Base-by-base conservation (phyloP, 2,797 vertebrate genomes). In the Myiothlypis coronata region DNA sequence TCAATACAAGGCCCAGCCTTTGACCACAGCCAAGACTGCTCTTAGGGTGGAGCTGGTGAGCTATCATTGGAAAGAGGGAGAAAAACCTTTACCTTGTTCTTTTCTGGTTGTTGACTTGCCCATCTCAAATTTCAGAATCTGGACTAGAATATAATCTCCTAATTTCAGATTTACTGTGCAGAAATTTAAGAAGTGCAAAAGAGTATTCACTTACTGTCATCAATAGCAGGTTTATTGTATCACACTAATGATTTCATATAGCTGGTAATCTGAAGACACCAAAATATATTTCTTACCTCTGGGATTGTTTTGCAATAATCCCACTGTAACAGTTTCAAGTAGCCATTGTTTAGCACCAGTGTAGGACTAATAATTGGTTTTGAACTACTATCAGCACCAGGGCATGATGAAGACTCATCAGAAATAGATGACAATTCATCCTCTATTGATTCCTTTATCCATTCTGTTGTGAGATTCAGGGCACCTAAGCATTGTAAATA, bases 401-500 rank as follows among this genome's bases (percentile, higher is more conserved):
- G 85, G 17, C 93, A 80, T 72, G 93, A 96, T 69, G 98, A 93
- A 27, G 96, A 97, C 56, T 97, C 94, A 52, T 96, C 63, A 69
- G 97, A 90, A 84, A 93, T 2, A 77, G 96, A 93, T 34, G 97
- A 97, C 69, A 98, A 79, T 65, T 98, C 97, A 96, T 99, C 98
- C 92, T 99, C 97, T 93, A 99, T 87, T 0, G 98, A 98, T 26
- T 98, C 98, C 95, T 98, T 98, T 92, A 99, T 98, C 99, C 99
- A 99, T 87, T 98, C 96, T 13, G 98, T 99, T 87, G 99, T 99
- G 93, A 98, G 97, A 82, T 98, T 96, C 96, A 99, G 98, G 74
- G 98, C 98, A 98, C 85, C 99, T 99, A 95, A 79, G 71, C 32
- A 89, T 49, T 69, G 49, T 82, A 91, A 90, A 72, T 22, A 95